phyloP scores from a whole-genome alignment of 2,113 vertebrate genomes.

The Ammodytes dubius region DNA sequence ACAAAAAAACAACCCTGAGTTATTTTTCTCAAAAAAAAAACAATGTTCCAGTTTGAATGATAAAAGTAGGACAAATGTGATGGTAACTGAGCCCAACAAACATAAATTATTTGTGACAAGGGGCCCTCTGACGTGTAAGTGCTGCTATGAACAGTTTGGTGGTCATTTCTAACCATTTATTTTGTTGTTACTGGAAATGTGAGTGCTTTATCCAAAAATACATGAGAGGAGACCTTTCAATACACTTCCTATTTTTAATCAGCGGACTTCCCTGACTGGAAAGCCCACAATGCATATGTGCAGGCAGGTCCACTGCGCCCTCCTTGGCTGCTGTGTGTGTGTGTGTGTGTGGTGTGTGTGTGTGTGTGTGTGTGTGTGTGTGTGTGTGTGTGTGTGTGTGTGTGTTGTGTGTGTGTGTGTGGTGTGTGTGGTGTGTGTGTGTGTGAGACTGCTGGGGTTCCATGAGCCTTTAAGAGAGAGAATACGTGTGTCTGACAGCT shows the following conservation, averaged over 20 bases:
- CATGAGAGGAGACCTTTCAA: background rate
- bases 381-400: background rate
- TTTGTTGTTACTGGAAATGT: background rate
- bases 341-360: too few relatives aligned
- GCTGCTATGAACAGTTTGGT: too few relatives aligned
- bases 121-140: too few relatives aligned
- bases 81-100: background rate
- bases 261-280: conserved; percentile 58
- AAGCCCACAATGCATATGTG: conserved; percentile 14
- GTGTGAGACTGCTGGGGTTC: conserved; percentile 14
- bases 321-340: background rate
- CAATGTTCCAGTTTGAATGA: background rate
- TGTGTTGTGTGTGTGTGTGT: too few relatives aligned
- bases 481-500: conserved; percentile 11
- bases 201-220: background rate
- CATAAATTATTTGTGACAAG: too few relatives aligned
- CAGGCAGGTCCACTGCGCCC: background rate
- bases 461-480: conserved; percentile 14
- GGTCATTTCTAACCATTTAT: too few relatives aligned
- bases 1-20: background rate
- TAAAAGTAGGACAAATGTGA: background rate
- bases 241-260: background rate
- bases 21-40: background rate
- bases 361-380: too few relatives aligned
- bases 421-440: background rate